Conservation (phyloP, 1,140 invertebrate species). For the Pseudachorutes palmiensis region DNA sequence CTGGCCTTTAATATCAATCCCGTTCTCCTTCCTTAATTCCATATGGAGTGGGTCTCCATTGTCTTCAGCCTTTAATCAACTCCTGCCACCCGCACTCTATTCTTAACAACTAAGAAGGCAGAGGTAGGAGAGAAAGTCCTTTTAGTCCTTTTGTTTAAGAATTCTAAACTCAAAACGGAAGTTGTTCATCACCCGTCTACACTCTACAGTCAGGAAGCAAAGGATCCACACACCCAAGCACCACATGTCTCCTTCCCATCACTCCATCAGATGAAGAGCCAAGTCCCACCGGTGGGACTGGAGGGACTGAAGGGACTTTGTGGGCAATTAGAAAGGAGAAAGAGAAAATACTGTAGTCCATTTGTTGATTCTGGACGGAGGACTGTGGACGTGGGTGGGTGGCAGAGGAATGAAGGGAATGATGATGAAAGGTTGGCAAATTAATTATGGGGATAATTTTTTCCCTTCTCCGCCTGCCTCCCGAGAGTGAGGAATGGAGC, state of each 20-base stretch:
- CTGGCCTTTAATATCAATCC: background rate
- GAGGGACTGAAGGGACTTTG: too few species aligned
- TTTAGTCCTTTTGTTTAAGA: background rate
- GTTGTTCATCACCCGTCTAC: constrained; percentile 1
- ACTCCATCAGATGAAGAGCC: too few species aligned
- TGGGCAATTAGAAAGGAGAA: too few species aligned
- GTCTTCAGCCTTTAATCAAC: constrained; percentile 25
- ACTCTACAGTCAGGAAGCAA: background rate
- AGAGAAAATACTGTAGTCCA: too few species aligned
- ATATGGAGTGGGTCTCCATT: background rate
- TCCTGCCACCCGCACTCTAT: constrained; percentile 19
- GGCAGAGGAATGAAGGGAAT: too few species aligned
- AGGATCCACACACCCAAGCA: too few species aligned
- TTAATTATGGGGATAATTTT: constrained; percentile 39
- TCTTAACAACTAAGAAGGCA: background rate
- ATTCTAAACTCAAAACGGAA: constrained; percentile 6
- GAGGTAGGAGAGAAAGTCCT: background rate
- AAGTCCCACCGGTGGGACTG: too few species aligned
- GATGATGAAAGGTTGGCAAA: constrained; percentile 40
- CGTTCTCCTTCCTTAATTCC: constrained; percentile 3
- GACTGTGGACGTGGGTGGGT: too few species aligned
- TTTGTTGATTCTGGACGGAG: too few species aligned
- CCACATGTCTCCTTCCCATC: background rate
- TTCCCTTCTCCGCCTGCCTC: constrained; percentile 21
- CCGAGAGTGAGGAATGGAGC: constrained; percentile 35